phyloP scores from a whole-genome alignment of 2,113 vertebrate species.

The Oceanites oceanicus region DNA sequence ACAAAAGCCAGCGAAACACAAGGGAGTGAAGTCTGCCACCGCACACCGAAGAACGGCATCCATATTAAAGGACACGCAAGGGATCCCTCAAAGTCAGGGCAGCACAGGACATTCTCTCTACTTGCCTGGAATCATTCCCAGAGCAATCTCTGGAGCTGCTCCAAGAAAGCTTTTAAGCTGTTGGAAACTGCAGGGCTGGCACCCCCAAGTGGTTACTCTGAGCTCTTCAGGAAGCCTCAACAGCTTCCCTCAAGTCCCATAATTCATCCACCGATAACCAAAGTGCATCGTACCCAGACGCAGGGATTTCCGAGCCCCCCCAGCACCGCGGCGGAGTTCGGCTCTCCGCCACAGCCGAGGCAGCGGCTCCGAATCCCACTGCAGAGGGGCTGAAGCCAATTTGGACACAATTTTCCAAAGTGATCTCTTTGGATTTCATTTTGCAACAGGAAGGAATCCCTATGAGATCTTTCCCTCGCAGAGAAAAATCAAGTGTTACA shows the following conservation, averaged over 20 bases:
- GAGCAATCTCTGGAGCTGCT: neutral
- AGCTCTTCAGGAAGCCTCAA: neutral
- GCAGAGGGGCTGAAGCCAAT: neutral
- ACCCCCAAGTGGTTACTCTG: slow-evolving; percentile 31
- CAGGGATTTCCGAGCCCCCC: neutral
- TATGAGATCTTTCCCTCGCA: fast-evolving
- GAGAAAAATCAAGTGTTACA: neutral
- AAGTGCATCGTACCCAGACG: fast-evolving
- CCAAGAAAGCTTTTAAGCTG: slow-evolving; percentile 24
- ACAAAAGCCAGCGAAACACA: neutral
- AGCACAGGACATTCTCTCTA: neutral
- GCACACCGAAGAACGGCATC: neutral
- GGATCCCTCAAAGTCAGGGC: neutral
- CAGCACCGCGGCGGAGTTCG: fast-evolving
- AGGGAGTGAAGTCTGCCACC: neutral
- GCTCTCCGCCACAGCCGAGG: neutral
- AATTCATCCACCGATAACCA: fast-evolving
- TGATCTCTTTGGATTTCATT: neutral
- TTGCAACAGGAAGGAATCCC: neutral
- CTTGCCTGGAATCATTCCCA: neutral
- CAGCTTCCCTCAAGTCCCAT: neutral
- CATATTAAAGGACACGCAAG: neutral
- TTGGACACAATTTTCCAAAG: fast-evolving
- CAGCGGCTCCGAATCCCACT: neutral
- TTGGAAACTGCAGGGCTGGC: slow-evolving; percentile 20